Conservation (phyloP, 2,113 vertebrate species). For the Blennius ocellaris region DNA sequence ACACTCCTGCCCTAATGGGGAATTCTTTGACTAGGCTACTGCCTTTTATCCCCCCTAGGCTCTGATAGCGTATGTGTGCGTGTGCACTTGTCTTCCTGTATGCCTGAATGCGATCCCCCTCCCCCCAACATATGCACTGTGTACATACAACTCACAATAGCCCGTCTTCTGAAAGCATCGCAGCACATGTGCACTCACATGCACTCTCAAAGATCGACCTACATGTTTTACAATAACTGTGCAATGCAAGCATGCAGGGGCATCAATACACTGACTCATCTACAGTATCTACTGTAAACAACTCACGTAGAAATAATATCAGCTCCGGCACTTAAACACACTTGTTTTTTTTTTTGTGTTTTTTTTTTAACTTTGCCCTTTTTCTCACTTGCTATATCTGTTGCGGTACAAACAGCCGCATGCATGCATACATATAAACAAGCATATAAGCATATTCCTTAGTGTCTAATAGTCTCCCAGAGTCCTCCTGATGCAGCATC, state of each 20-base stretch:
- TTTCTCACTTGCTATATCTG: constrained; percentile 20
- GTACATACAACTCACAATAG: constrained; percentile 65
- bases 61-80: constrained; percentile 15
- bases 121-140: constrained; percentile 61
- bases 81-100: constrained; percentile 39
- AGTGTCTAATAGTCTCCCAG: constrained; percentile 40
- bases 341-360: neutral
- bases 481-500: constrained; percentile 46
- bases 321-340: constrained; percentile 30
- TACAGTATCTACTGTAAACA: constrained; percentile 44
- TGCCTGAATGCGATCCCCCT: constrained; percentile 33
- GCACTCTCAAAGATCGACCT: constrained; percentile 71
- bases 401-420: constrained; percentile 19
- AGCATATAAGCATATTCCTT: neutral
- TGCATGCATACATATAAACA: neutral
- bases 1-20: constrained; percentile 70
- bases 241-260: constrained; percentile 45
- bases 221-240: constrained; percentile 68
- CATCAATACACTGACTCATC: constrained; percentile 60
- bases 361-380: constrained; percentile 14
- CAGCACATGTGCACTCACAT: constrained; percentile 66
- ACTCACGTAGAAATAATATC: constrained; percentile 43
- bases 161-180: constrained; percentile 64
- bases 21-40: constrained; percentile 67
- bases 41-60: constrained; percentile 65